phyloP scores from a whole-genome alignment of 2,888 invertebrate species.

The Hedychridium roseum region DNA sequence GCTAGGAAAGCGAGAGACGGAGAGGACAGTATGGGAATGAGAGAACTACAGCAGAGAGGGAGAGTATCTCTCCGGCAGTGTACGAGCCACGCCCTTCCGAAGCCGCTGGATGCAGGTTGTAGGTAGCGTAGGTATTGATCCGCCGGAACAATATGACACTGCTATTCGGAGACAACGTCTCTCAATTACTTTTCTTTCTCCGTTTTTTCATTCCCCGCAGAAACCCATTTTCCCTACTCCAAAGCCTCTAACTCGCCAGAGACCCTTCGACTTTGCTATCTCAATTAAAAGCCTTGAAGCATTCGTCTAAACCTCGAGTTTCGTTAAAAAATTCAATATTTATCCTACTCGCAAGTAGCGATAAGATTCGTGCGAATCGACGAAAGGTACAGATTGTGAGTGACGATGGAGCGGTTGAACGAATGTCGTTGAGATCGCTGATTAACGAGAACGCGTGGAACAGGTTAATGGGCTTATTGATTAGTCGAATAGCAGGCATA shows the following conservation, averaged over 20 bases:
- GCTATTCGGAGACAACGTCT: conserved; percentile 58
- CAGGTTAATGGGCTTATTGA: conserved; percentile 49
- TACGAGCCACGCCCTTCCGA: conserved; percentile 62
- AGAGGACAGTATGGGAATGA: conserved; percentile 34
- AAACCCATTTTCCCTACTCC: too few relatives aligned
- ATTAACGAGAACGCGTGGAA: conserved; percentile 42
- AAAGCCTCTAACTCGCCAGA: too few relatives aligned
- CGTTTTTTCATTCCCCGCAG: too few relatives aligned
- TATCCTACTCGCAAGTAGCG: too few relatives aligned
- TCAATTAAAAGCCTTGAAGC: too few relatives aligned
- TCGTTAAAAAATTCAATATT: too few relatives aligned
- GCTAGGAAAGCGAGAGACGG: conserved; percentile 16
- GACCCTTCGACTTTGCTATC: too few relatives aligned
- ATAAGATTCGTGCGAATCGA: too few relatives aligned
- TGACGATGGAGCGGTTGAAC: too few relatives aligned
- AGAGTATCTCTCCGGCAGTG: conserved; percentile 57
- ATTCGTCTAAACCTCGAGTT: too few relatives aligned
- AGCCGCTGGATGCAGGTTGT: conserved; percentile 56
- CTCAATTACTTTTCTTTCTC: conserved; percentile 47
- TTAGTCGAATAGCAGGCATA: conserved; percentile 34
- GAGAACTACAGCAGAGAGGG: conserved; percentile 29
- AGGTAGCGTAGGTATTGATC: conserved; percentile 62
- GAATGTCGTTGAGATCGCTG: conserved; percentile 32
- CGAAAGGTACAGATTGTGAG: not conserved
- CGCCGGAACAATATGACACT: conserved; percentile 58